These are phyloP conservation scores for Philopedon plagiatum DNA, from an alignment of 2,888 invertebrate species.

Conservation along the genomic window DNA sequence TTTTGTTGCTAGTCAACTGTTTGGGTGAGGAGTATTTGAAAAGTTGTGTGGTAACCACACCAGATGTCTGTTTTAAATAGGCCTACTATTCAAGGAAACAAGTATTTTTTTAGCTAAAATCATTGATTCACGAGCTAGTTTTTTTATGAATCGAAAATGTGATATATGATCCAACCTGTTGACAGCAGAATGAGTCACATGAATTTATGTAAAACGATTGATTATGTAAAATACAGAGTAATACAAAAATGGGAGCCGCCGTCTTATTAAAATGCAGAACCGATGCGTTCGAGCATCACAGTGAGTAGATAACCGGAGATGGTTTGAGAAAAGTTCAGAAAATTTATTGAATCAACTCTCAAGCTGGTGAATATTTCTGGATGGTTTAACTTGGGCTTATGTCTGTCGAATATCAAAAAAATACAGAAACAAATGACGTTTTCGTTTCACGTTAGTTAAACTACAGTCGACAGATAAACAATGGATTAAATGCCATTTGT, in stretches of 20 bases:
- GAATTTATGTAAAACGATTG: slow-evolving; percentile 48
- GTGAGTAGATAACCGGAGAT: slow-evolving; percentile 10
- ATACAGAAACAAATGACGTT: too few species aligned
- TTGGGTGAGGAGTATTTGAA: neutral
- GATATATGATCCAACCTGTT: slow-evolving; percentile 38
- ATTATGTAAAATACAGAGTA: slow-evolving; percentile 53
- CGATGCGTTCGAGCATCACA: slow-evolving; percentile 26
- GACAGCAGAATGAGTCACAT: slow-evolving; percentile 45
- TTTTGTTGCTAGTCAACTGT: too few species aligned
- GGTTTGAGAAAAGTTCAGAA: neutral
- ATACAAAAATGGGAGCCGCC: slow-evolving; percentile 54
- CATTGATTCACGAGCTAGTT: neutral
- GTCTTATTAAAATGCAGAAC: slow-evolving; percentile 51
- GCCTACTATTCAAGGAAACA: neutral
- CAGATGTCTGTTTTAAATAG: too few species aligned
- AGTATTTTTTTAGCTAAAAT: neutral
- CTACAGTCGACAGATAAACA: too few species aligned
- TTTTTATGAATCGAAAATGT: slow-evolving; percentile 20
- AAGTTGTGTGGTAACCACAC: neutral
- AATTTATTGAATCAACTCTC: too few species aligned
- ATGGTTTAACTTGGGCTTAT: too few species aligned
- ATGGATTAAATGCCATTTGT: too few species aligned
- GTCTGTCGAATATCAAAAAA: too few species aligned
- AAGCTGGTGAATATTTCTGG: too few species aligned
- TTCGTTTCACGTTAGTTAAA: too few species aligned